phyloP scores from a whole-genome alignment of 2,888 invertebrate species.

The Ischnus inquisitorius region DNA sequence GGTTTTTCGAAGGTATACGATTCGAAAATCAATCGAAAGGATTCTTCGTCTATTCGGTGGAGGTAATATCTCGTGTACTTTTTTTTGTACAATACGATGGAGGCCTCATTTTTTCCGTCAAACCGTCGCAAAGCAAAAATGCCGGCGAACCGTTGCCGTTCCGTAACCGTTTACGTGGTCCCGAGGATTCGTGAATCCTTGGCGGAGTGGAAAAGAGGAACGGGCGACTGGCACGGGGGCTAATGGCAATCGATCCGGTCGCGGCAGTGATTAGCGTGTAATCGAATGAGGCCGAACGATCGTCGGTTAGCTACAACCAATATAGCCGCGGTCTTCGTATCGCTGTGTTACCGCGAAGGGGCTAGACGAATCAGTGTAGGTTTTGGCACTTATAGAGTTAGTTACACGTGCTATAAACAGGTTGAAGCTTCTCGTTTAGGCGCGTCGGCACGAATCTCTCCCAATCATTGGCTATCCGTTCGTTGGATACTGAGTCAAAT shows the following conservation, averaged over 20 bases:
- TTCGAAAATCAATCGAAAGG: no score
- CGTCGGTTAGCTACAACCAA: constrained; percentile 82
- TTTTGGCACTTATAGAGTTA: background rate
- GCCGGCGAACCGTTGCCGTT: background rate
- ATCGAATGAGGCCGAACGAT: constrained; percentile 82
- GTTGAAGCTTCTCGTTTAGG: constrained; percentile 2
- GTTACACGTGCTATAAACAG: constrained; percentile 12
- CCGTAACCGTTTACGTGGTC: constrained; percentile 26
- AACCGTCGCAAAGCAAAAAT: background rate
- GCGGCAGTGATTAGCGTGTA: constrained; percentile 81
- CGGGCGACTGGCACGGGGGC: constrained; percentile 58
- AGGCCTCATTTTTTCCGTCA: constrained; percentile 1
- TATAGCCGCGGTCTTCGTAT: constrained; percentile 73
- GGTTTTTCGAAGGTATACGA: no score
- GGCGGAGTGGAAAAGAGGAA: constrained; percentile 38
- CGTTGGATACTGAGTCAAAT: background rate
- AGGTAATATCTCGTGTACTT: no score
- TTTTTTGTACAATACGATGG: no score
- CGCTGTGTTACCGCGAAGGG: constrained; percentile 10
- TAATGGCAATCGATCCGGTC: constrained; percentile 79
- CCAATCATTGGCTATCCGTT: background rate
- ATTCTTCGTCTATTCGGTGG: no score
- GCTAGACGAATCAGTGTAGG: constrained; percentile 4
- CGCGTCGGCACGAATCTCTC: background rate
- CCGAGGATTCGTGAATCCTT: constrained; percentile 31